Evolutionary conservation across 2,888 invertebrate genomes (phyloP).

Genomic region (Drosophila tripunctata): DNA sequence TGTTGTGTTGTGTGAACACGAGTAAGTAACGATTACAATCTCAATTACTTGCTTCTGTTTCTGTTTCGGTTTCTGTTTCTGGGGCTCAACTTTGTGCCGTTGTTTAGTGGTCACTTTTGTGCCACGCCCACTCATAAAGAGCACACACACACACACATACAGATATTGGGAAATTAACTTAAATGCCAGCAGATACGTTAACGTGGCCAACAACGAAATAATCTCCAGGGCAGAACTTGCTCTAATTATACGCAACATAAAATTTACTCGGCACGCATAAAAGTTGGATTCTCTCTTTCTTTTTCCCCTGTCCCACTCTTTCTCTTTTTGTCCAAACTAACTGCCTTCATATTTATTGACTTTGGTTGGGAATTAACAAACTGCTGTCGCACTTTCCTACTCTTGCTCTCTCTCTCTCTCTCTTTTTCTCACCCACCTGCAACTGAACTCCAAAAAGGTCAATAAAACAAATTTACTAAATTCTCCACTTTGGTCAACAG

Average conservation of each 20-base stretch:
- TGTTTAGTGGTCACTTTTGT: constrained; percentile 16
- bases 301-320: neutral
- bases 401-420: constrained; percentile 4
- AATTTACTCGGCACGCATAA: constrained; percentile 66
- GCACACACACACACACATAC: constrained; percentile 6
- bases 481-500: constrained; percentile 16
- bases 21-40: constrained; percentile 79
- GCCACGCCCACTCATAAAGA: constrained; percentile 63
- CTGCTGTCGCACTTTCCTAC: constrained; percentile 23
- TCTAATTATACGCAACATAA: constrained; percentile 81
- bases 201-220: constrained; percentile 37
- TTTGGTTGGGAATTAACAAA: constrained; percentile 47
- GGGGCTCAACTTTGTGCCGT: constrained; percentile 13
- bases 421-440: constrained; percentile 40
- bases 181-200: constrained; percentile 45
- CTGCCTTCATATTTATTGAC: constrained; percentile 58
- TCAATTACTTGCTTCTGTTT: constrained; percentile 77
- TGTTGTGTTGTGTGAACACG: constrained; percentile 39
- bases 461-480: constrained; percentile 44
- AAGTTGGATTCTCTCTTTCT: constrained; percentile 23
- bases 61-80: too few relatives aligned
- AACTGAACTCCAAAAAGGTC: constrained; percentile 10
- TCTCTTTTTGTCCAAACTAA: too few relatives aligned
- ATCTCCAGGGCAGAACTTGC: constrained; percentile 70
- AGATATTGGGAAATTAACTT: constrained; percentile 64